phyloP scores from a whole-genome alignment of 2,797 vertebrate genomes.

The Chromis chromis region DNA sequence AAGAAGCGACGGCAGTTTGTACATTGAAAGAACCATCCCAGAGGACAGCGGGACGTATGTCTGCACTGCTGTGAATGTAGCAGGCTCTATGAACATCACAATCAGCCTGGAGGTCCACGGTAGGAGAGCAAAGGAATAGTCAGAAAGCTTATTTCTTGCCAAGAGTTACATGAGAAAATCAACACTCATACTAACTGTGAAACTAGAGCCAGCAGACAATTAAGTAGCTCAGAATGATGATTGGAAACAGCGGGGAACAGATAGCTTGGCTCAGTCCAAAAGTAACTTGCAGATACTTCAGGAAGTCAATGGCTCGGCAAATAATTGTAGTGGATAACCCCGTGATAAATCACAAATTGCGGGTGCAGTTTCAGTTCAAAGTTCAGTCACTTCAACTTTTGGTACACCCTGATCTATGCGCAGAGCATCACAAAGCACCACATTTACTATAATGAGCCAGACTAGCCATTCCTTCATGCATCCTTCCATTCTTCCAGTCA shows the following conservation, averaged over 20 bases:
- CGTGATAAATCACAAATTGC: neutral
- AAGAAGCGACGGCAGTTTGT: conserved; percentile 89
- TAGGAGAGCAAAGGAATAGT: conserved; percentile 68
- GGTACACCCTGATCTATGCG: neutral
- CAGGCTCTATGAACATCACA: conserved; percentile 85
- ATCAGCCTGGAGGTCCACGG: conserved; percentile 87
- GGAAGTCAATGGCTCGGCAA: neutral
- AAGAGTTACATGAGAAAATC: neutral
- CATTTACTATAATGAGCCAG: neutral
- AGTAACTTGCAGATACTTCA: neutral
- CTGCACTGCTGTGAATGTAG: conserved; percentile 88
- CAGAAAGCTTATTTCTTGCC: neutral
- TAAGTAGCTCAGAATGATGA: neutral
- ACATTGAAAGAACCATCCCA: conserved; percentile 78
- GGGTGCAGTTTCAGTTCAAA: neutral
- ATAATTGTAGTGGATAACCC: conserved; percentile 1
- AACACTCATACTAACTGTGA: neutral
- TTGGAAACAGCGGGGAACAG: neutral
- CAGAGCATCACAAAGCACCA: neutral
- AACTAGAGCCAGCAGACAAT: conserved; percentile 12
- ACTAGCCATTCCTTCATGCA: neutral
- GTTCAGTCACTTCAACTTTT: neutral
- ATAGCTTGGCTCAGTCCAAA: neutral
- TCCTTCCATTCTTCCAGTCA: neutral
- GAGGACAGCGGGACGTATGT: conserved; percentile 88